phyloP scores from a whole-genome alignment of 2,888 invertebrate species.

The Platerodrilus igneus region DNA sequence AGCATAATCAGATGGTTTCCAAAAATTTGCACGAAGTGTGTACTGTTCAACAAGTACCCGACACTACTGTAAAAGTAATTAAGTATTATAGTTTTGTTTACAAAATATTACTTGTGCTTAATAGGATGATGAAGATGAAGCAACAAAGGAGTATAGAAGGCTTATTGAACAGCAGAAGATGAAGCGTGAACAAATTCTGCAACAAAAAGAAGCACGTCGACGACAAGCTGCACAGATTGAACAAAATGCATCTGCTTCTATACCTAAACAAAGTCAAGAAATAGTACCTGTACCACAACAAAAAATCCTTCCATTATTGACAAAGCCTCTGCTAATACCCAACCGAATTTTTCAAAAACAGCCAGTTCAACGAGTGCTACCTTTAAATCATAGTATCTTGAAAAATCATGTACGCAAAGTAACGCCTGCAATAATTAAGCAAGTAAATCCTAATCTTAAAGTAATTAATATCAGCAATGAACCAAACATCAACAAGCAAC shows the following conservation, averaged over 20 bases:
- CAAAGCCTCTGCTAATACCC: background rate
- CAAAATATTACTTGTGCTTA: background rate
- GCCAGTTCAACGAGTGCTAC: background rate
- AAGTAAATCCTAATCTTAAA: constrained; percentile 11
- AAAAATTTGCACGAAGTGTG: constrained; percentile 32
- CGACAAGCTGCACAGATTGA: constrained; percentile 34
- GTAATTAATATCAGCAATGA: constrained; percentile 13
- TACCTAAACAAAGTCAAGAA: constrained; percentile 1
- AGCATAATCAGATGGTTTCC: constrained; percentile 23
- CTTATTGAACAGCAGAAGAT: constrained; percentile 51
- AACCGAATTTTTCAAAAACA: background rate
- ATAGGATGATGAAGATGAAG: constrained; percentile 50
- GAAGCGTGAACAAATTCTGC: constrained; percentile 47
- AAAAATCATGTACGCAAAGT: background rate
- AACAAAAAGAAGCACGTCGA: constrained; percentile 46
- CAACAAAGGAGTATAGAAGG: constrained; percentile 48
- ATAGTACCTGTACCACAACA: background rate
- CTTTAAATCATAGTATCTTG: background rate
- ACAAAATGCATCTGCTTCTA: constrained; percentile 46
- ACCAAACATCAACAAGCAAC: constrained; percentile 22
- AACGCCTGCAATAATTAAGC: background rate
- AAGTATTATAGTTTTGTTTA: background rate
- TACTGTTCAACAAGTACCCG: constrained; percentile 27
- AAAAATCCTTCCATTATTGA: background rate
- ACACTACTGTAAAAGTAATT: constrained; percentile 23